phyloP scores from a whole-genome alignment of 2,113 vertebrate genomes.

The Equus quagga region DNA sequence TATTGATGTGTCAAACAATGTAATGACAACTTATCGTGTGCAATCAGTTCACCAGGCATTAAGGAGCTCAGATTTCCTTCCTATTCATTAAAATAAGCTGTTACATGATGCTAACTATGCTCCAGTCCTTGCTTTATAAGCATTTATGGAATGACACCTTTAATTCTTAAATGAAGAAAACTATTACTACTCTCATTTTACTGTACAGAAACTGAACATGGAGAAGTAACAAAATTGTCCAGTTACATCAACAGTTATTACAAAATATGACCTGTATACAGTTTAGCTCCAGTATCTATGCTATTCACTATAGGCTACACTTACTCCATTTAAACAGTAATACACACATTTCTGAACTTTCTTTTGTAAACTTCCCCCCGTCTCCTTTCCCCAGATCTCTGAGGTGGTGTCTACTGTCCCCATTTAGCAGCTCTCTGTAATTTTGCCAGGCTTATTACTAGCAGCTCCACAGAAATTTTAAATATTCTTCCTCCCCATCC shows the following conservation, averaged over 20 bases:
- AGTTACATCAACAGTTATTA: not conserved
- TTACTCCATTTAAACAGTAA: not conserved
- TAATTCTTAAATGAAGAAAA: not conserved
- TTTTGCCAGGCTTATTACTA: not conserved
- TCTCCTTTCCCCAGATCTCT: not conserved
- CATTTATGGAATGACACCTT: not conserved
- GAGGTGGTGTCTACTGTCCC: not conserved
- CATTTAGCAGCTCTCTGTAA: not conserved
- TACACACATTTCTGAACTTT: not conserved
- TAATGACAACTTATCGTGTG: not conserved
- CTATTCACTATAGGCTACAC: fast-evolving
- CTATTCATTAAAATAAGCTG: not conserved
- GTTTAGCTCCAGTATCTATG: not conserved
- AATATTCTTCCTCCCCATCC: not conserved
- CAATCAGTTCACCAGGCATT: not conserved
- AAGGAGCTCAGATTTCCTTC: not conserved
- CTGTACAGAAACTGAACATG: not conserved
- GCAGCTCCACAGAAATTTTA: not conserved
- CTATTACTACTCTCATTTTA: not conserved
- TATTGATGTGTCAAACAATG: not conserved
- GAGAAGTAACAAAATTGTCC: not conserved
- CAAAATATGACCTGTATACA: not conserved
- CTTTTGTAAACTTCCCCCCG: not conserved
- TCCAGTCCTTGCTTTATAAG: not conserved
- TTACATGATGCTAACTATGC: not conserved